These are phyloP conservation scores for Drosophila picticornis DNA, from an alignment of 2,888 invertebrate species.

Conservation along the genomic window DNA sequence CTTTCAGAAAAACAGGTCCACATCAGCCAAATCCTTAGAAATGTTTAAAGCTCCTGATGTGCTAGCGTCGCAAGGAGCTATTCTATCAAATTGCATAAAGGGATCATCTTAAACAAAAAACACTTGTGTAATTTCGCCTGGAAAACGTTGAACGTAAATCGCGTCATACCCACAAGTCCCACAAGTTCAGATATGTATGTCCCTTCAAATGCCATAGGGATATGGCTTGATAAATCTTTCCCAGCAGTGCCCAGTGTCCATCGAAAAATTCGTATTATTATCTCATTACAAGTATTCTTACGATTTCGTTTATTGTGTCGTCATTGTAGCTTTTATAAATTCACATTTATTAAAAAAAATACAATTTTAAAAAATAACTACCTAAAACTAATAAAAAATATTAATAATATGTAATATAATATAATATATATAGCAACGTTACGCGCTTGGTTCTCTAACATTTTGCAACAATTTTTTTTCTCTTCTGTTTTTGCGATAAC, in stretches of 20 bases:
- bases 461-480: constrained; percentile 64
- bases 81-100: neutral
- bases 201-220: neutral
- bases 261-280: neutral
- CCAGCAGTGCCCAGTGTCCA: neutral
- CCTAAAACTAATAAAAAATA: constrained; percentile 77
- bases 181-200: neutral
- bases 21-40: neutral
- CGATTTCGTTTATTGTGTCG: constrained; percentile 68
- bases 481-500: constrained; percentile 49
- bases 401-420: constrained; percentile 58
- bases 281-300: constrained; percentile 63
- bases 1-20: neutral
- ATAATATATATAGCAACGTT: constrained; percentile 74
- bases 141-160: neutral
- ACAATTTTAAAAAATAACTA: constrained; percentile 79
- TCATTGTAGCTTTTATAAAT: constrained; percentile 70
- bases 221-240: neutral
- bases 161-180: neutral
- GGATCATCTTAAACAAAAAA: neutral
- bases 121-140: neutral
- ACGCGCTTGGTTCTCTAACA: constrained; percentile 70
- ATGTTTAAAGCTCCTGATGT: neutral
- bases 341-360: constrained; percentile 75
- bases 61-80: neutral